These are phyloP conservation scores for Phrynosoma blainvillii DNA, from an alignment of 2,113 vertebrate species.

Conservation along the genomic window DNA sequence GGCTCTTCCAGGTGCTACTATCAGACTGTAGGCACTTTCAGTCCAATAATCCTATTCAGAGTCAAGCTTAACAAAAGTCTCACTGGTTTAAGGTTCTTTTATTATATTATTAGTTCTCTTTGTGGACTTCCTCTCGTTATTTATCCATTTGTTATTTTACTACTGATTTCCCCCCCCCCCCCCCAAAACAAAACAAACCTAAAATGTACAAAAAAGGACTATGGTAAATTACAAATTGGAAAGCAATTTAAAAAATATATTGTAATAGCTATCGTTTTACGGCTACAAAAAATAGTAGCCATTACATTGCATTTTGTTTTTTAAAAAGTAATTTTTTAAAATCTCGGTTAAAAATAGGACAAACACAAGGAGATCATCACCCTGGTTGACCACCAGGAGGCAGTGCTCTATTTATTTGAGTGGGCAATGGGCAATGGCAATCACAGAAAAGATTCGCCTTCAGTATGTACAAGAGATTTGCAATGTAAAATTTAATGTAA, in stretches of 20 bases:
- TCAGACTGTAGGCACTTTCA: neutral
- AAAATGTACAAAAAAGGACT: neutral
- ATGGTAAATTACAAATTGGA: neutral
- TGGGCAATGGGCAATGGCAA: neutral
- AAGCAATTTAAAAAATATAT: neutral
- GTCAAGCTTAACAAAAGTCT: neutral
- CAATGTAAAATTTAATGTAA: constrained; percentile 1
- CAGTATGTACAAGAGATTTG: neutral
- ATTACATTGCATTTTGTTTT: neutral
- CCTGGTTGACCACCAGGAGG: constrained; percentile 69
- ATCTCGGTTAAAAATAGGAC: neutral
- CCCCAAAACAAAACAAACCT: neutral
- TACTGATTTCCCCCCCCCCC: no score
- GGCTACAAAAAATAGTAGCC: neutral
- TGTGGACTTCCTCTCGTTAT: neutral
- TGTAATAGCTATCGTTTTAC: neutral
- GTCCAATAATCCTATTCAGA: neutral
- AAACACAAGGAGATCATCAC: neutral
- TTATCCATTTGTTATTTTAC: neutral
- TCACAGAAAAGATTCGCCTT: neutral
- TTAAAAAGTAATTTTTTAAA: neutral
- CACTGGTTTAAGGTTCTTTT: neutral
- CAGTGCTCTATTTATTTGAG: constrained; percentile 61
- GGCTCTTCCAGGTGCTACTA: constrained; percentile 1
- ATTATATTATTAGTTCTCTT: neutral